A percentile compares a stretch with the other conserved stretches of the same genome.
phyloP scores from a whole-genome alignment of 2,113 vertebrate genomes.

The Cairina moschata region DNA sequence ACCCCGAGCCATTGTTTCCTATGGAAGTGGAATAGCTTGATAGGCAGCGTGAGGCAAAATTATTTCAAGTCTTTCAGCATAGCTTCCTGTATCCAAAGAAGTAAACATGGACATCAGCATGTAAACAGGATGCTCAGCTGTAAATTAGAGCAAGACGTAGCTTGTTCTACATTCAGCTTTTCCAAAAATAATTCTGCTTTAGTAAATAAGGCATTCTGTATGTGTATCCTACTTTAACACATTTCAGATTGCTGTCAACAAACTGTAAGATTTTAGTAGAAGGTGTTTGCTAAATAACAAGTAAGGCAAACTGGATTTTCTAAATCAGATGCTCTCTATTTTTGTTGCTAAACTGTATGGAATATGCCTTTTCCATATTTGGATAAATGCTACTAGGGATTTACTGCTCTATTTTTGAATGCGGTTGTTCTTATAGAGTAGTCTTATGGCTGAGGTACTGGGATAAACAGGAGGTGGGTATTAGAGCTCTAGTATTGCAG shows the following conservation, averaged over 20 bases:
- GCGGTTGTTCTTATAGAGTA: background rate
- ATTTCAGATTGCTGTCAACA: conserved; percentile 62
- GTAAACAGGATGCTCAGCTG: conserved; percentile 62
- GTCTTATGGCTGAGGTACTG: background rate
- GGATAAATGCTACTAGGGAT: background rate
- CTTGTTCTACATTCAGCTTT: conserved; percentile 61
- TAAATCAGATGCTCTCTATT: conserved; percentile 33
- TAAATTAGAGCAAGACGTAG: conserved; percentile 62
- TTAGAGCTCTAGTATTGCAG: background rate
- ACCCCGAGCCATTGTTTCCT: conserved; percentile 33
- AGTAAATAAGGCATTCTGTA: conserved; percentile 58
- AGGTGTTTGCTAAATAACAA: conserved; percentile 69
- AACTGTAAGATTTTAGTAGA: conserved; percentile 57
- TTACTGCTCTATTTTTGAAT: conserved; percentile 41
- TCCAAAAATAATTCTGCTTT: conserved; percentile 58
- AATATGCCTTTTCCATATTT: conserved; percentile 13
- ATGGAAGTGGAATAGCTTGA: conserved; percentile 32
- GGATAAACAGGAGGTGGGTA: background rate
- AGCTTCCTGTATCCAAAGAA: conserved; percentile 50
- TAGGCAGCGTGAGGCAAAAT: conserved; percentile 5
- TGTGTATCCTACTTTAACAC: conserved; percentile 64
- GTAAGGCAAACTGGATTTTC: conserved; percentile 44
- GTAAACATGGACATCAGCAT: conserved; percentile 45
- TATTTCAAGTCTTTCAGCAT: conserved; percentile 28
- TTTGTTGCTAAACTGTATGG: conserved; percentile 35